Base-by-base conservation (phyloP, 2,888 invertebrate species). In the Idaea straminata region DNA sequence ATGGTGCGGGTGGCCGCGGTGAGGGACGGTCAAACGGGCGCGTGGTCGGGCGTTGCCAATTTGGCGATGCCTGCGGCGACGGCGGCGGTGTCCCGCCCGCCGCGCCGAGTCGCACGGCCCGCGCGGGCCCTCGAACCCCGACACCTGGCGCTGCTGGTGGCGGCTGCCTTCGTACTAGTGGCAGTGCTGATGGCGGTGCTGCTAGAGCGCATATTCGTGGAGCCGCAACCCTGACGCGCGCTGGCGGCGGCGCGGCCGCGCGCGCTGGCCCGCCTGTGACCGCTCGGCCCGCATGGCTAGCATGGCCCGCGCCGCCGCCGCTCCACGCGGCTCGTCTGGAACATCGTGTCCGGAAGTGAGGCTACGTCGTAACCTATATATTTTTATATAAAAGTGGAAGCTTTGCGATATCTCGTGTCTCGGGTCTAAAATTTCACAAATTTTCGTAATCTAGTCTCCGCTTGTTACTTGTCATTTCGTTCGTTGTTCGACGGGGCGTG, bases 1-100 rank as follows among this genome's bases (percentile, higher is more conserved):
- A 90, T 92, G 77, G 95, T 96, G 77, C 95, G 97, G 65, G 97
- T 98, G 71, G 96, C 96, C 88, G 95, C 96, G 36, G 94, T 97
- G 77, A 94, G 98, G 76, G 90, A 89, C 63, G 94, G 94, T 77
- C 93, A 96, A 74, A 87, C 94, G 68, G 96, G 97, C 69, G 95
- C 96, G 70, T 96, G 94, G 89, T 96, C 97, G 72, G 94, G 94
- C 64, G 86, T 94, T 62, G 87, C 95, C 75, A 94, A 94, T 65
- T 94, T 96, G 82, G 72, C 63, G 25, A 81, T 88, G 73, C 84
- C 91, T 59, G 76, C 89, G 61, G 83, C 88, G 1, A 5, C 10
- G 72, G 76, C 83, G 64, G 76, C 87, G 67, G 94, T 95, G 79
- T 88, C 93, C 63, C 93, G 70, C 95, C 93, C 95, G 70, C 94